A percentile compares a stretch with the other conserved stretches of the same genome.
Conservation (phyloP, 2,797 vertebrate genomes). For the Liparis tanakae region DNA sequence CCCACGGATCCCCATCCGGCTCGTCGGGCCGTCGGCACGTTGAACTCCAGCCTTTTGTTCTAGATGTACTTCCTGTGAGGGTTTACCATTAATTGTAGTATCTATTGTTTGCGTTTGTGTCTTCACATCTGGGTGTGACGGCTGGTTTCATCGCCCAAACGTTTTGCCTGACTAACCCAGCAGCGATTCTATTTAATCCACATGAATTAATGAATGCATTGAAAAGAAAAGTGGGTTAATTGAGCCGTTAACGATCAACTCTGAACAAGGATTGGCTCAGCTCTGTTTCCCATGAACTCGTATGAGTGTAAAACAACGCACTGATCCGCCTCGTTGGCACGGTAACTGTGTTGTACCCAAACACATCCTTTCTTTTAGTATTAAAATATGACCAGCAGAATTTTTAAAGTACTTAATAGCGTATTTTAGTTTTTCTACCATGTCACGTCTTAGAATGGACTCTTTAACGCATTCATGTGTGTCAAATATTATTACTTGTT, state of each 20-base stretch:
- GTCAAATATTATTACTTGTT: neutral
- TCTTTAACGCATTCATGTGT: neutral
- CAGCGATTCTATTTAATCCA: neutral
- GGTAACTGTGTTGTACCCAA: neutral
- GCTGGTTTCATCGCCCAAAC: neutral
- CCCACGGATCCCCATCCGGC: slow-evolving; percentile 19
- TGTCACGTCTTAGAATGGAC: neutral
- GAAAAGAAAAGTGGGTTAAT: slow-evolving; percentile 19
- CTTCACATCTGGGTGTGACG: neutral
- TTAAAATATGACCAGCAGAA: neutral
- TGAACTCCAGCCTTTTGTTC: neutral
- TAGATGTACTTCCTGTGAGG: neutral
- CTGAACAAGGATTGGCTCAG: slow-evolving; percentile 32
- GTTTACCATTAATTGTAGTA: neutral
- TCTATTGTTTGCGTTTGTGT: neutral
- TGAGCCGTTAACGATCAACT: slow-evolving; percentile 7
- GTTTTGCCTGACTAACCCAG: neutral
- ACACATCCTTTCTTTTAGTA: neutral
- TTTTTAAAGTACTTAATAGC: neutral
- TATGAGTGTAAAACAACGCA: neutral
- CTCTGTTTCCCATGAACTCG: slow-evolving; percentile 29
- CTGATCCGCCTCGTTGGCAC: neutral
- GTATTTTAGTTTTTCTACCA: neutral
- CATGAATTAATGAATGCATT: no score
- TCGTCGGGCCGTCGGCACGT: neutral